A percentile compares a stretch with the other conserved stretches of the same genome.
phyloP scores from a whole-genome alignment of 2,797 vertebrate genomes.

The Manis pentadactyla region DNA sequence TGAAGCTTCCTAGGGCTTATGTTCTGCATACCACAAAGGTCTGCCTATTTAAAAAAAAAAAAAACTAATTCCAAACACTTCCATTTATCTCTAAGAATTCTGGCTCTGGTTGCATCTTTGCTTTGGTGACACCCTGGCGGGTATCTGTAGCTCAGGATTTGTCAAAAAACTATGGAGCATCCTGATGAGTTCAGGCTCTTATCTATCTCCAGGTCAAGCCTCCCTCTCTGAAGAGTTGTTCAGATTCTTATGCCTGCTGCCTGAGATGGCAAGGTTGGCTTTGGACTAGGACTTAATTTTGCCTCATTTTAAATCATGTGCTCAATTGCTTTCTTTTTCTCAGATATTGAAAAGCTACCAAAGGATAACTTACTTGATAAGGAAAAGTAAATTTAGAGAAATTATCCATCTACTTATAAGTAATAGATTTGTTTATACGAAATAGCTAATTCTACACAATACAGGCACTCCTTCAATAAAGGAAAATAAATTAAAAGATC shows the following conservation, averaged over 20 bases:
- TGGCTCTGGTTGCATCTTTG: slow-evolving; percentile 17
- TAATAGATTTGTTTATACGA: neutral
- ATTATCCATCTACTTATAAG: slow-evolving; percentile 38
- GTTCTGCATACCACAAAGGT: neutral
- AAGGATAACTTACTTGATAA: slow-evolving; percentile 26
- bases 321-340: slow-evolving; percentile 52
- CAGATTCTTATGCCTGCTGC: neutral
- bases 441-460: slow-evolving; percentile 7
- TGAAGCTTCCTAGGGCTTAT: neutral
- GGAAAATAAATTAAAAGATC: slow-evolving; percentile 54
- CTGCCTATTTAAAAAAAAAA: neutral
- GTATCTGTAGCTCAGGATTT: slow-evolving; percentile 47
- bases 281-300: slow-evolving; percentile 23
- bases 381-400: slow-evolving; percentile 45
- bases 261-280: neutral
- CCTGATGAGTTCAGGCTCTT: neutral
- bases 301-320: slow-evolving; percentile 20
- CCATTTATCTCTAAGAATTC: slow-evolving; percentile 56
- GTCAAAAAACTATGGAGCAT: neutral
- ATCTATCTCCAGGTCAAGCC: neutral
- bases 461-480: slow-evolving; percentile 9
- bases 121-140: neutral
- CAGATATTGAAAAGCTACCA: neutral
- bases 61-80: slow-evolving; percentile 31
- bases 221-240: neutral